Evolutionary conservation across 2,888 invertebrate species (phyloP).

Genomic region (Aquatica leii): DNA sequence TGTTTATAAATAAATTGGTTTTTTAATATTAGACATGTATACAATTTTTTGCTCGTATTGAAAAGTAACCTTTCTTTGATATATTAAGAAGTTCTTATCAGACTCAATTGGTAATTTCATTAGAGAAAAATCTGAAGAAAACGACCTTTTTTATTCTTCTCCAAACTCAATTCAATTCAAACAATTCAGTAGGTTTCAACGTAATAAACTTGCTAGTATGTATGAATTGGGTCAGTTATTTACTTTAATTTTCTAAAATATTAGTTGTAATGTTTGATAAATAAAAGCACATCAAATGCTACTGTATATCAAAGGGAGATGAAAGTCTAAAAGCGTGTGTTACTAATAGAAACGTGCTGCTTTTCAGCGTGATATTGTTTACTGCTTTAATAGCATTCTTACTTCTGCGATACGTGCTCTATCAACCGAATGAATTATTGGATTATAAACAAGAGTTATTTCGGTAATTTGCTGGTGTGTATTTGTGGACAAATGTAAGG

Average conservation of each 20-base stretch:
- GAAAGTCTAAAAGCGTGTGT: slow-evolving; percentile 17
- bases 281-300: slow-evolving; percentile 17
- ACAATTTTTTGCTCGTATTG: slow-evolving; percentile 3
- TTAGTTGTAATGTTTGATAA: slow-evolving; percentile 15
- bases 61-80: slow-evolving; percentile 3
- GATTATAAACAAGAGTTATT: slow-evolving; percentile 36
- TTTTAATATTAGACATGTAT: not conserved
- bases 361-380: slow-evolving; percentile 22
- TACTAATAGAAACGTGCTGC: slow-evolving; percentile 22
- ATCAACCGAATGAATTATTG: slow-evolving; percentile 28
- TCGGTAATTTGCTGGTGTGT: slow-evolving; percentile 32
- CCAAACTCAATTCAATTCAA: slow-evolving; percentile 5
- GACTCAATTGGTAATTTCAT: slow-evolving; percentile 18
- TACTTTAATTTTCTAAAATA: slow-evolving; percentile 15
- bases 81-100: slow-evolving; percentile 23
- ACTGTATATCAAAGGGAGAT: slow-evolving; percentile 12
- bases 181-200: not conserved
- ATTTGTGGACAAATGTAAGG: slow-evolving; percentile 30
- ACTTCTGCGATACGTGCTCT: slow-evolving; percentile 21
- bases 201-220: not conserved
- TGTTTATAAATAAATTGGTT: slow-evolving; percentile 15
- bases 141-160: slow-evolving; percentile 16
- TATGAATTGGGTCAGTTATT: slow-evolving; percentile 1
- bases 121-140: slow-evolving; percentile 22
- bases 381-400: slow-evolving; percentile 23